Base-by-base conservation (phyloP, 1,140 invertebrate species). In the Solenopsis fugax region DNA sequence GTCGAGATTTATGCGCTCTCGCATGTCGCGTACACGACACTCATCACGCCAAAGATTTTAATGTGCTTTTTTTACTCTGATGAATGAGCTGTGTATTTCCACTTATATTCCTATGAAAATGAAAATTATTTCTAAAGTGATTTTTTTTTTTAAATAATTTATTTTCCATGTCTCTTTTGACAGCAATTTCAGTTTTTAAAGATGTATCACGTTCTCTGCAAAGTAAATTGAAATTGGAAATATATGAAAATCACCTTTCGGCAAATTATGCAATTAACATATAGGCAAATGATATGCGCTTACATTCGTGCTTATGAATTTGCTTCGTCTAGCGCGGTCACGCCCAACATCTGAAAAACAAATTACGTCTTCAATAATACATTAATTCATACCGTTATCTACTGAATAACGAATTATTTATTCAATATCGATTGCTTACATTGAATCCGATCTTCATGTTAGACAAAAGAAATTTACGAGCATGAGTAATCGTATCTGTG, bases 341-440 rank as follows among this genome's bases (percentile, higher is more conserved):
- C 85, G 56, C 77, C 86, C 87, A 56, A 87, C 18, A 24, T 54
- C 13, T 29, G 21, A 69, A 24, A 69, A 81, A 81, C 45, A 69
- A 81, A 54, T 81, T 4, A 18, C 48, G 16, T 67, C 67, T 29
- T 81, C 54, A 56, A 80, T 37, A 37, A 80, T 34, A 54, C 62
- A 54, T 52, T 80, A 69, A 48, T 69, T 13, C 24, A 52, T 21
- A 16, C 29, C 9, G 5, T 65, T 64, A 34, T 18, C 10, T 52
- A 41, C 41, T 52, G 34, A 50, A 50, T 37, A 52, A 21, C 60
- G 9, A n/a, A 34, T 21, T 50, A 24, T 64, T 78, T 80, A 67
- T 67, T 18, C 50, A 50, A 45, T 16, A 45, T 82, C 52, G 13
- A 58, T 56, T 56, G 3, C 48, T 45, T 60, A 18, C 24, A 18